Percentiles rank a stretch among this genome's conserved stretches.
Conservation (phyloP, 92 coral and sea anemone species). For the Muricea muricata region DNA sequence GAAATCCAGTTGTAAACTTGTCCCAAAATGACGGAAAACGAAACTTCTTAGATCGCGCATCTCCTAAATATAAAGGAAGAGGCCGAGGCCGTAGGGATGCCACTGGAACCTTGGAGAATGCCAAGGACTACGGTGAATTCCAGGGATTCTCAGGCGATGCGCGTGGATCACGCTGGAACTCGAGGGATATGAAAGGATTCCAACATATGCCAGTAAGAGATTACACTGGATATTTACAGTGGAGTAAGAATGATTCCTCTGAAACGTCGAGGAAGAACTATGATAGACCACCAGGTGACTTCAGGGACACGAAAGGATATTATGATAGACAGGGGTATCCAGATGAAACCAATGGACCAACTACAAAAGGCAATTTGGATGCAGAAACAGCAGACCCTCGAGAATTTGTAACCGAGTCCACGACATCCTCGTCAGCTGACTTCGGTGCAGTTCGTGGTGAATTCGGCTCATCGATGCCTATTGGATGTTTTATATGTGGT, state of each 20-base stretch:
- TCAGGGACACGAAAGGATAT: neutral
- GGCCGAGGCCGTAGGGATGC: slow-evolving; percentile 39
- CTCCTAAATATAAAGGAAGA: slow-evolving; percentile 24
- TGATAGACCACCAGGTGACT: neutral
- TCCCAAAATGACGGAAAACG: neutral
- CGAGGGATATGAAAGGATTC: neutral
- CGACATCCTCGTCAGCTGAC: neutral
- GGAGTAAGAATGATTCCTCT: neutral
- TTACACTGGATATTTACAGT: neutral
- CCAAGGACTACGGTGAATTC: neutral
- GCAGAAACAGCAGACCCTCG: neutral
- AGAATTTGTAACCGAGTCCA: neutral
- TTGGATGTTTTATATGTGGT: slow-evolving; percentile 81
- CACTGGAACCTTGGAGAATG: slow-evolving; percentile 19
- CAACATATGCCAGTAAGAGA: neutral
- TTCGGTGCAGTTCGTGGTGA: slow-evolving; percentile 56
- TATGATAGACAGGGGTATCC: neutral
- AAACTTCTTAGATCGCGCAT: neutral
- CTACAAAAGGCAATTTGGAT: too few species aligned
- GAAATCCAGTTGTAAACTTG: neutral
- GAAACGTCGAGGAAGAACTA: neutral
- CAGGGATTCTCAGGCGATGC: neutral
- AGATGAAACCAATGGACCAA: neutral
- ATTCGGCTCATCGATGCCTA: slow-evolving; percentile 76
- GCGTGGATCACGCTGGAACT: neutral